Base-by-base conservation (phyloP, 1,140 invertebrate genomes). In the Propsilocerus akamusi region DNA sequence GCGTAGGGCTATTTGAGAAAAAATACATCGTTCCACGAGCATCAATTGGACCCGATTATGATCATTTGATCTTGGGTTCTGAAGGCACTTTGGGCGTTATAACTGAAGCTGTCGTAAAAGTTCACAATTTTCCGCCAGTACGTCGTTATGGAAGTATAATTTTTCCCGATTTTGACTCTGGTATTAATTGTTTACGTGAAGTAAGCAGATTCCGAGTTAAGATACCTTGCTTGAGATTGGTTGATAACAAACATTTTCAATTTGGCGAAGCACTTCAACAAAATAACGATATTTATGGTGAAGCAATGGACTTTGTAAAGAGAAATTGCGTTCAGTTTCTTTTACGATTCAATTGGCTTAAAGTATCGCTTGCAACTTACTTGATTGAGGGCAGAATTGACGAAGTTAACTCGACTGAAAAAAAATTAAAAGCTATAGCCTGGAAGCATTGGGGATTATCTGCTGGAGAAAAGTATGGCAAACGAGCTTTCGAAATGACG, bases 81-180 rank as follows among this genome's bases (percentile, higher is more conserved):
- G 81, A 85, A 71, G 81, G 81, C 17, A 81, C 73, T 10, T 63
- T 82, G 26, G 81, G 81, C 11, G 73, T 85, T 8, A 70, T 85
- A 8, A 81, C 80, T 3, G 77, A 83, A 63, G 81, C 80, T 1
- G 76, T 75, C 2, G 52, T 85, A 4, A 84, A 85, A 64, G 75
- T 85, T 22, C 68, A 80, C 49, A 80, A 78, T 3, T 41, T 81
- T 14, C 80, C 81, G 5, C 55, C 63, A 46, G 68, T 66, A 55
- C 69, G 68, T 51, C 76, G 73, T 56, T 85, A 79, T 61, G 81
- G 80, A 17, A 82, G 79, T 1, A 68, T 85, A 48, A 74, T 81
- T 3, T 85, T 85, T 59, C 78, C 78, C 6, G 59, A 72, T 53
- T 83, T 85, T 68, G 32, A 37, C n/a, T 12, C 12, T 4, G 34